Evolutionary conservation across 2,113 vertebrate genomes (phyloP).

Genomic region (Phyllopteryx taeniolatus): DNA sequence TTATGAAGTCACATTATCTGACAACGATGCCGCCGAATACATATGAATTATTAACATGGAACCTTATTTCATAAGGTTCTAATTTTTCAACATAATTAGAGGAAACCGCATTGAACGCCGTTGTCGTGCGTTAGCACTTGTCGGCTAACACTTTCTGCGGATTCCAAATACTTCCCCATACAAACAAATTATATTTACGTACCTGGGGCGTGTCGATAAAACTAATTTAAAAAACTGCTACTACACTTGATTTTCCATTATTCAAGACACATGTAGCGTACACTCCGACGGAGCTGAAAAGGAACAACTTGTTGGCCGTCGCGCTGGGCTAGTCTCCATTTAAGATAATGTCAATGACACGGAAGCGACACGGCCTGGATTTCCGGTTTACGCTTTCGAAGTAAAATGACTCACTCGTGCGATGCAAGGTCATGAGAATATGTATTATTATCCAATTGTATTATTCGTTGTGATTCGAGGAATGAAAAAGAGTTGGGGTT

Average conservation of each 20-base stretch:
- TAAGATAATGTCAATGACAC: conserved; percentile 23
- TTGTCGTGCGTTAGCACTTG: background rate
- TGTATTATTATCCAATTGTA: background rate
- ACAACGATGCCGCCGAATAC: background rate
- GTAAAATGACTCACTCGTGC: background rate
- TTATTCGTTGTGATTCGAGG: background rate
- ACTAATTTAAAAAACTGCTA: conserved; percentile 4
- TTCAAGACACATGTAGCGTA: background rate
- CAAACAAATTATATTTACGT: conserved; percentile 15
- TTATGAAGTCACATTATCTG: background rate
- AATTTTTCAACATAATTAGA: background rate
- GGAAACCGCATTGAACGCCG: background rate
- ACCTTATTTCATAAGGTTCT: background rate
- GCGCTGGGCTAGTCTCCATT: conserved; percentile 35
- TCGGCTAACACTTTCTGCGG: conserved; percentile 29
- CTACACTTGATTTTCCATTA: conserved; percentile 35
- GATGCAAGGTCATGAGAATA: background rate
- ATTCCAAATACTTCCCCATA: conserved; percentile 10
- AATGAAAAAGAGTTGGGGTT: background rate
- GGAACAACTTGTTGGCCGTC: conserved; percentile 39
- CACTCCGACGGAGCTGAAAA: conserved; percentile 23
- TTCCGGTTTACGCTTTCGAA: background rate
- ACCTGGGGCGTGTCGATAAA: conserved; percentile 37
- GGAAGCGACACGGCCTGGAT: background rate
- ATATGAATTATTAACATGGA: background rate